These are phyloP conservation scores for Ramphastos sulfuratus DNA, from an alignment of 2,113 vertebrate species.

Conservation along the genomic window DNA sequence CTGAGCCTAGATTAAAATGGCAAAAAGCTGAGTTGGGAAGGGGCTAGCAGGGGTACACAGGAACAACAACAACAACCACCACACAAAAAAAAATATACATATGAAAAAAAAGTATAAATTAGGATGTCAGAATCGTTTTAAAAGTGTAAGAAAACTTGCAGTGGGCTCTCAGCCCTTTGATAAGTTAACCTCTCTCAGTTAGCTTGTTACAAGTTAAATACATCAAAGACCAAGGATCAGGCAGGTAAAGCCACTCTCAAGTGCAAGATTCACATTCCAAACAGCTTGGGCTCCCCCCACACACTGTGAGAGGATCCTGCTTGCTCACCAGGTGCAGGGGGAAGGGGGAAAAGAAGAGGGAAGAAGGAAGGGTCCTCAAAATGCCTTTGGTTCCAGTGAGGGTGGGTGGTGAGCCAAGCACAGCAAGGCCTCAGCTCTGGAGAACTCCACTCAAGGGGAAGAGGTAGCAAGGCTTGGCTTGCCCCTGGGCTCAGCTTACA, in stretches of 20 bases:
- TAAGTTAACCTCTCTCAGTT: slow-evolving; percentile 60
- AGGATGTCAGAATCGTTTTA: slow-evolving; percentile 29
- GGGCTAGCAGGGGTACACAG: neutral
- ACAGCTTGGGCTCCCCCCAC: neutral
- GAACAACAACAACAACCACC: neutral
- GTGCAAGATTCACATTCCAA: slow-evolving; percentile 48
- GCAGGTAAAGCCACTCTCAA: slow-evolving; percentile 14
- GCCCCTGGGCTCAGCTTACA: slow-evolving; percentile 36
- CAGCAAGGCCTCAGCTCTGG: slow-evolving; percentile 38
- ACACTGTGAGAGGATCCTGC: slow-evolving; percentile 32
- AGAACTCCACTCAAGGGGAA: slow-evolving; percentile 19
- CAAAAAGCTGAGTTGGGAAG: slow-evolving; percentile 2
- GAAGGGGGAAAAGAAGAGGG: neutral
- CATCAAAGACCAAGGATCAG: slow-evolving; percentile 5
- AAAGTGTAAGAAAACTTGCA: slow-evolving; percentile 64
- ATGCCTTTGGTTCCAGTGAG: slow-evolving; percentile 74
- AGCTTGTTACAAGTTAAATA: slow-evolving; percentile 56
- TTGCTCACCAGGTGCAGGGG: slow-evolving; percentile 28
- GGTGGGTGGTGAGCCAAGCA: slow-evolving; percentile 40
- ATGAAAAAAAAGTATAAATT: slow-evolving; percentile 50
- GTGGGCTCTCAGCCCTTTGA: slow-evolving; percentile 43
- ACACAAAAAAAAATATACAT: too few relatives aligned
- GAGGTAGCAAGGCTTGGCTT: slow-evolving; percentile 61
- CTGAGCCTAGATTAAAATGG: slow-evolving; percentile 18
- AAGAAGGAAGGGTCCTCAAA: neutral